phyloP scores from a whole-genome alignment of 1,140 invertebrate species.

The Ladona fulva region DNA sequence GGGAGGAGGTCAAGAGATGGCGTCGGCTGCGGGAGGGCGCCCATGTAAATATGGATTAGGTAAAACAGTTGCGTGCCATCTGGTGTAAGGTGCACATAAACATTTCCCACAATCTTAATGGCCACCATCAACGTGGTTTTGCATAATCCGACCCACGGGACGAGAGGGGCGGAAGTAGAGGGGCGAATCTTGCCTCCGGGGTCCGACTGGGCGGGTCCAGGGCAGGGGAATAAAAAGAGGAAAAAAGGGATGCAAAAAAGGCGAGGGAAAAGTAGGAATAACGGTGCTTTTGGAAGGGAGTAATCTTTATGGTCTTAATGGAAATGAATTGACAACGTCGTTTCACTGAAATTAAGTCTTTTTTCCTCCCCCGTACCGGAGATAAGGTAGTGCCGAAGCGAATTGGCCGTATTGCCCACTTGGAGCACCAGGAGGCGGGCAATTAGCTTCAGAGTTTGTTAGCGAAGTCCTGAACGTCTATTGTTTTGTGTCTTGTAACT shows the following conservation, averaged over 20 bases:
- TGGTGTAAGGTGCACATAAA: slow-evolving; percentile 1
- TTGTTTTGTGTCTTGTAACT: too few relatives aligned
- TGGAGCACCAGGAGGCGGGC: too few relatives aligned
- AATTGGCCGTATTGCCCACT: too few relatives aligned
- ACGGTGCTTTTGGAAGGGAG: background rate
- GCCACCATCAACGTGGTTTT: slow-evolving; percentile 3
- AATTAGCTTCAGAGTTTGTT: too few relatives aligned
- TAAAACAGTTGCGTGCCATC: slow-evolving; percentile 8
- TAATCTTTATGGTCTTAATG: background rate
- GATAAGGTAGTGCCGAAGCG: too few relatives aligned
- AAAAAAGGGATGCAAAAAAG: background rate
- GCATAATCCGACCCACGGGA: slow-evolving; percentile 6
- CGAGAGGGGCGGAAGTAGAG: background rate
- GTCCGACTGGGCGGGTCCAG: background rate
- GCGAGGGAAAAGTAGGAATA: background rate
- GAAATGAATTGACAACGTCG: background rate
- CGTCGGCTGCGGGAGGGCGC: background rate
- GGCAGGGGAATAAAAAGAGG: background rate
- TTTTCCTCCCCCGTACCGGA: background rate
- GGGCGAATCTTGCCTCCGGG: background rate
- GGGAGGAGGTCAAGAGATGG: background rate
- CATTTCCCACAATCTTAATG: slow-evolving; percentile 9
- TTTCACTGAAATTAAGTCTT: background rate
- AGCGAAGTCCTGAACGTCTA: too few relatives aligned
- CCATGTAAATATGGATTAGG: slow-evolving; percentile 9